Base-by-base conservation (phyloP, 2,888 invertebrate species). In the Pterostichus niger region DNA sequence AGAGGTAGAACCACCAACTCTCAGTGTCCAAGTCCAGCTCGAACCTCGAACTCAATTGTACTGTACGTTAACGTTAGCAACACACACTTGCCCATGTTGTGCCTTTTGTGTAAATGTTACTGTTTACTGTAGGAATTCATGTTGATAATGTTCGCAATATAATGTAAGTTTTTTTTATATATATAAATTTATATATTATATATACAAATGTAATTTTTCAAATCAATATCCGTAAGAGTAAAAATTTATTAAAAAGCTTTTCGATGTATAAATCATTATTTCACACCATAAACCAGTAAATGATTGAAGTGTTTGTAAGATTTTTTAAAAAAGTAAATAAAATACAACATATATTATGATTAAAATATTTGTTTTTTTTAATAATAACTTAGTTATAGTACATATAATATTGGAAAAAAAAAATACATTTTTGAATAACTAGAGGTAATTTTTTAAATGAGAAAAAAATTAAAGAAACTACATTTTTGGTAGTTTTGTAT, bases 61-160 rank as follows among this genome's bases (percentile, higher is more conserved):
- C 13, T 52, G 49, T 56, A 71, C 46, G 17, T 71, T 35, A n/a
- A 71, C 59, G 61, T 44, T 61, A 46, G 46, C 49, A 40, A 56
- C 9, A 24, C 6, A 77, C 77, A 83, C 49, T 77, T 83, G 75
- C 82, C 82, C 52, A 83, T 83, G 77, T 83, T 77, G 64, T 83
- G 68, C 64, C 77, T 83, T 83, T 81, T 83, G 68, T 83, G 83
- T 83, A 77, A 77, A 77, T 77, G 83, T 81, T 73, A 80, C 71
- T 81, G 73, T 83, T 77, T 83, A 77, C 64, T 83, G 6, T 83
- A 77, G 46, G 77, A 77, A 77, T 83, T 77, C 83, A 86, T 86
- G 87, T 87, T 87, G 86, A 87, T 87, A 87, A 86, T 86, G 85
- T 86, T 87, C 86, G 87, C 87, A 87, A 87, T 87, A 87, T 87